Conservation (phyloP, 2,797 vertebrate species). For the Hemitrygon akajei region DNA sequence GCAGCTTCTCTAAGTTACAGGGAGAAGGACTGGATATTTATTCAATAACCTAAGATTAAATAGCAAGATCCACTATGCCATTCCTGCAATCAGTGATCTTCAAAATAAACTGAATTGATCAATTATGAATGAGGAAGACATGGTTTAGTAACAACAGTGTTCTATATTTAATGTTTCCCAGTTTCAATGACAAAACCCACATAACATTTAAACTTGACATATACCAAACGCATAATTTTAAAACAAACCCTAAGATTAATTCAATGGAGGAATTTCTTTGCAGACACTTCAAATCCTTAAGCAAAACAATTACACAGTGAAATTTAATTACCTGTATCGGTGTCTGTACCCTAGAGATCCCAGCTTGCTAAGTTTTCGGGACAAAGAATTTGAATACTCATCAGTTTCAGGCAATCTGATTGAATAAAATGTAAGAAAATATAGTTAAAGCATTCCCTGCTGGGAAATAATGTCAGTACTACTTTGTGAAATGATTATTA, state of each 20-base stretch:
- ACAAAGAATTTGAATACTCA: conserved; percentile 57
- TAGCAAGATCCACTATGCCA: not conserved
- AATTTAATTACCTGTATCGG: conserved; percentile 63
- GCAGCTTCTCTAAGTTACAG: not conserved
- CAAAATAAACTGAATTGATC: conserved; percentile 2
- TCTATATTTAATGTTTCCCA: not conserved
- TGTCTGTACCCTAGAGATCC: conserved; percentile 71
- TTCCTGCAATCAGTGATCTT: not conserved
- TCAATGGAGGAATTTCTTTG: conserved; percentile 17
- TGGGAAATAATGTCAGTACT: not conserved
- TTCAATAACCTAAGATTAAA: not conserved
- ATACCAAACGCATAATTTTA: not conserved
- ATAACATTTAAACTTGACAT: not conserved
- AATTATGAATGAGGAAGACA: not conserved
- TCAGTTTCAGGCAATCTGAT: conserved; percentile 72
- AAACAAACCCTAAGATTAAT: not conserved
- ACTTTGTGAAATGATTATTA: not conserved
- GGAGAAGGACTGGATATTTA: not conserved
- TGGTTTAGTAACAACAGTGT: not conserved
- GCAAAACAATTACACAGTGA: conserved; percentile 26
- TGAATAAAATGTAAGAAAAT: conserved; percentile 13
- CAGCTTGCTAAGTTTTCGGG: conserved; percentile 75
- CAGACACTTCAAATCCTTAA: not conserved
- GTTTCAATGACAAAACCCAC: not conserved
- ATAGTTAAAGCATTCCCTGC: not conserved